phyloP scores from a whole-genome alignment of 2,113 vertebrate genomes.

The Brachypodius melanocephalos region DNA sequence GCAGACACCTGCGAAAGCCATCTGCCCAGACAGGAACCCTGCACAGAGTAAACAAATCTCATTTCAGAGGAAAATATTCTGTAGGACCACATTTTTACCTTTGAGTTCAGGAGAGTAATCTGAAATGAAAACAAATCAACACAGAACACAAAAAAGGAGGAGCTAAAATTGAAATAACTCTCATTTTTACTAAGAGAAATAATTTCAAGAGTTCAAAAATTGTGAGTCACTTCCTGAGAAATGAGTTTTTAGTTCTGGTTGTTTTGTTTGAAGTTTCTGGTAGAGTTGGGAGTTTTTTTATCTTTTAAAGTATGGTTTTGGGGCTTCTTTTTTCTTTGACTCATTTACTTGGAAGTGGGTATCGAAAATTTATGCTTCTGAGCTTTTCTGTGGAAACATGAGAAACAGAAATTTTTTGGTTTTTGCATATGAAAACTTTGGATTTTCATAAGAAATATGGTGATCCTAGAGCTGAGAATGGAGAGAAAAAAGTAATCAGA shows the following conservation, averaged over 20 bases:
- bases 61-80: background rate
- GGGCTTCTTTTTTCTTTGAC: background rate
- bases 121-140: background rate
- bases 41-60: background rate
- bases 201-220: background rate
- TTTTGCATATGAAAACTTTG: slow-evolving; percentile 26
- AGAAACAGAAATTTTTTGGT: background rate
- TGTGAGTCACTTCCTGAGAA: background rate
- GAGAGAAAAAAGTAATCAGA: background rate
- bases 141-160: background rate
- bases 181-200: background rate
- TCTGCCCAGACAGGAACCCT: background rate
- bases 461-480: background rate
- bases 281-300: background rate
- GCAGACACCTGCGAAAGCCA: background rate
- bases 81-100: background rate
- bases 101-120: background rate
- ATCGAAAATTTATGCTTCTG: background rate
- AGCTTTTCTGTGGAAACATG: background rate
- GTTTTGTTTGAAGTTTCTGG: background rate
- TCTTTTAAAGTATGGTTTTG: background rate
- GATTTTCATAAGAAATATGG: background rate
- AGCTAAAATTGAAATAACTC: background rate
- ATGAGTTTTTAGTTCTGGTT: rapidly evolving
- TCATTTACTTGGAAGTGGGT: background rate